These are phyloP conservation scores for Neocloeon triangulifer DNA, from an alignment of 1,140 invertebrate genomes.

Conservation along the genomic window DNA sequence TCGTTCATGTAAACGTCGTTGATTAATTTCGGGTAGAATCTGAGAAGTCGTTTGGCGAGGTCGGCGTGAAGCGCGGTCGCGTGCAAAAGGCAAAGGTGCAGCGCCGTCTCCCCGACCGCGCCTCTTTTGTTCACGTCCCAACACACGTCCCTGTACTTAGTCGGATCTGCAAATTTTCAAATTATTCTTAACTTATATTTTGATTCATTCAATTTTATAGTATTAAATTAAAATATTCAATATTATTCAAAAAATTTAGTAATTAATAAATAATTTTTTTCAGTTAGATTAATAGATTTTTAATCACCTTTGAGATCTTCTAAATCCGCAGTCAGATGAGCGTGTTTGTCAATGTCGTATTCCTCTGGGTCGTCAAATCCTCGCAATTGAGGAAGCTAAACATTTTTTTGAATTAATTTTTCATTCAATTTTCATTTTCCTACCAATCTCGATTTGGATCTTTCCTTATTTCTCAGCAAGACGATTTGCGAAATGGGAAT, in stretches of 20 bases:
- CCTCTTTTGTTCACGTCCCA: conserved; percentile 85
- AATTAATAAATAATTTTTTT: not conserved
- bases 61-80: conserved; percentile 78
- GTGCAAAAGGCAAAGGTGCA: conserved; percentile 83
- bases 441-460: conserved; percentile 54
- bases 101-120: conserved; percentile 82
- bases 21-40: conserved; percentile 84
- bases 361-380: no score
- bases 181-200: conserved; percentile 26
- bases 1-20: conserved; percentile 91
- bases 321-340: conserved; percentile 18
- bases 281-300: not conserved
- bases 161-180: conserved; percentile 24
- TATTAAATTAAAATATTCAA: no score
- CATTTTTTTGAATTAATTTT: conserved; percentile 2
- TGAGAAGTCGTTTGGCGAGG: conserved; percentile 72
- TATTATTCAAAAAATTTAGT: not conserved
- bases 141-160: conserved; percentile 61
- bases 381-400: not conserved
- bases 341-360: conserved; percentile 54
- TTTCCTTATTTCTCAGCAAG: conserved; percentile 63
- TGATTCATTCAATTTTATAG: no score
- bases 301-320: conserved; percentile 4
- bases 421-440: conserved; percentile 1
- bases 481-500: conserved; percentile 75